Evolutionary conservation across 1,140 invertebrate species (phyloP), one percentile per base, ranked within the genome.

Genomic region (Drosophila pallidifrons): DNA sequence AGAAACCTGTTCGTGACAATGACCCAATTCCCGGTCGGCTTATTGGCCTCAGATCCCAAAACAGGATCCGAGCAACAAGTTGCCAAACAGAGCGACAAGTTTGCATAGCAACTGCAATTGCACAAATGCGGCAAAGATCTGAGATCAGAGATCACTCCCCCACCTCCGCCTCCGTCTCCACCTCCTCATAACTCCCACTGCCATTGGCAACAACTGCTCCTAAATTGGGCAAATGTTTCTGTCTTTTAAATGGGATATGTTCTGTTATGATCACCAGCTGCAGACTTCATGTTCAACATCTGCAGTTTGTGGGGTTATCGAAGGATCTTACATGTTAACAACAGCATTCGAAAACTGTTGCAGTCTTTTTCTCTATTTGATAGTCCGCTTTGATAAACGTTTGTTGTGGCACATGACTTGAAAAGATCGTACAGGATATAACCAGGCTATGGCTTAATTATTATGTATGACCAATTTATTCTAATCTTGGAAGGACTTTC

Each of bases 1-100:
- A 3, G 46, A 20, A 55, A 55, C 52, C 52, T 55, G 52, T 55
- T 55, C 52, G 30, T 55, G 52, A 55, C 52, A 55, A 55, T 55
- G 52, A 55, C 52, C 52, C 52, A 55, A 55, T 55, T 55, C 30
- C 2, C n/a, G 25, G 52, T 16, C 32, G 52, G 52, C 13, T 55
- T 55, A 35, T 54, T 54, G 20, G 30, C 51, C 20, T 54, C 5
- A 55, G 30, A 55, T 55, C 32, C 32, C 5, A 15, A 55, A 55
- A 55, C 52, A 38, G 52, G 52, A 55, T 55, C 32, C n/a, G 5
- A 1, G 0, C 52, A 55, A 55, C 46, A 47, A 35, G 52, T 55
- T 35, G 52, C 52, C 52, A 55, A 55, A 55, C 52, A 30, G 32
- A 35, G 28, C 28, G 52, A 55, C 52, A 55, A 35, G 52, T 55